Percentiles rank a stretch among this genome's conserved stretches.
phyloP scores from a whole-genome alignment of 2,888 invertebrate species.

The Patella caerulea region DNA sequence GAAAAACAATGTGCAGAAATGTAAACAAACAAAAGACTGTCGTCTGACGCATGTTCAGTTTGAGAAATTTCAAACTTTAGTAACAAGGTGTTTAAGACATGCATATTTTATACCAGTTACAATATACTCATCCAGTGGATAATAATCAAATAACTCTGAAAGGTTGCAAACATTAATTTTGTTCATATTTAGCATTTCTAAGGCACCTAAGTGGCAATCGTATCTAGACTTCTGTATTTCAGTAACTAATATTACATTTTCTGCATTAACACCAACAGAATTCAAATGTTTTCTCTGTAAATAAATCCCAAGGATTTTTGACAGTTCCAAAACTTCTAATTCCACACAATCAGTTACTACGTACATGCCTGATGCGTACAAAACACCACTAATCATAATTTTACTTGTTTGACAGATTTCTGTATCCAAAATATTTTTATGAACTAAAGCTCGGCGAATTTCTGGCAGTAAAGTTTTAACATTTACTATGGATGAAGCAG shows the following conservation, averaged over 20 bases:
- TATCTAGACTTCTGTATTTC: constrained; percentile 12
- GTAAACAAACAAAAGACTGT: too few relatives aligned
- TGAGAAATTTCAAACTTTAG: background rate
- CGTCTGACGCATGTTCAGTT: too few relatives aligned
- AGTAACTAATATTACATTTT: constrained; percentile 11
- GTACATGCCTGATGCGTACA: background rate
- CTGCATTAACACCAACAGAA: background rate
- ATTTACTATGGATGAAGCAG: background rate
- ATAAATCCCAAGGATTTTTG: background rate
- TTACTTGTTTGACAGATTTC: constrained; percentile 12
- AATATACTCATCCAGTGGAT: constrained; percentile 12
- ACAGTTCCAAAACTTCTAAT: background rate
- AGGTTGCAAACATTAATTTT: background rate
- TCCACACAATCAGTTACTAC: background rate
- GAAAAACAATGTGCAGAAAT: too few relatives aligned
- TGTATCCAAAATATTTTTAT: background rate
- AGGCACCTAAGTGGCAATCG: background rate
- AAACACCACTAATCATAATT: constrained; percentile 6
- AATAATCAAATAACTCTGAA: constrained; percentile 13
- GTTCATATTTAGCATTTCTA: background rate
- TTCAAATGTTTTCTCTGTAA: background rate
- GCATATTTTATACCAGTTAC: background rate
- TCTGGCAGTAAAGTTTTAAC: background rate
- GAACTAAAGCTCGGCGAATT: background rate
- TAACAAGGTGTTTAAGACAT: constrained; percentile 11